Percentiles rank a stretch among this genome's conserved stretches.
Evolutionary conservation across 2,113 vertebrate genomes (phyloP).

Genomic region (Tupaia tana): DNA sequence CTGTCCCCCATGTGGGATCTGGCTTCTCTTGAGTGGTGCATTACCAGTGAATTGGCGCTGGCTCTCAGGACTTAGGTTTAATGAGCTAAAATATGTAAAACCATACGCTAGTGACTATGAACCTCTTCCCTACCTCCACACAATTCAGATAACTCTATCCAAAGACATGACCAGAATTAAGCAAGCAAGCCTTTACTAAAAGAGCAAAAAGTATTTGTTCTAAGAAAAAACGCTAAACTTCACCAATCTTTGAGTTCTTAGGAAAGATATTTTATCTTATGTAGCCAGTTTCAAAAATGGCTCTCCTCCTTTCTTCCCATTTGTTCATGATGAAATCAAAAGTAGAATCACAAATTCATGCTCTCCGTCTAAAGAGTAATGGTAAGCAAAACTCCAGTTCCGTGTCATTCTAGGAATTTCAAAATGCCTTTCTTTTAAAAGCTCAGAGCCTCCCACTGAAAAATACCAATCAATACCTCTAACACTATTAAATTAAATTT

Average conservation of each 20-base stretch:
- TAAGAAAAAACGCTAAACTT: conserved; percentile 10
- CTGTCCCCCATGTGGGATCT: too few relatives aligned
- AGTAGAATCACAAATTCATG: neutral
- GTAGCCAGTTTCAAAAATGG: conserved; percentile 24
- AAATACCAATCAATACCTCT: neutral
- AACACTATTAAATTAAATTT: neutral
- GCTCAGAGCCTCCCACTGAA: neutral
- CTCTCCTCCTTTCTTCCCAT: conserved; percentile 25
- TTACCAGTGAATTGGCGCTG: too few relatives aligned
- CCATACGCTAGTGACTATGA: neutral
- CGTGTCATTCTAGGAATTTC: neutral
- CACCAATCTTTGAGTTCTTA: neutral
- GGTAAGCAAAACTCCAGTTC: neutral
- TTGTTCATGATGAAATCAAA: conserved; percentile 49
- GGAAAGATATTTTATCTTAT: neutral
- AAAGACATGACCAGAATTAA: conserved; percentile 32
- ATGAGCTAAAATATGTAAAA: neutral
- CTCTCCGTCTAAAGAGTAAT: neutral
- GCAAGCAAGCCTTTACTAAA: neutral
- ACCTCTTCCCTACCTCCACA: neutral
- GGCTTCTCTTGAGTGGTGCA: too few relatives aligned
- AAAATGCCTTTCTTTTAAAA: neutral
- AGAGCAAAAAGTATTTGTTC: neutral
- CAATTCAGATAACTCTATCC: neutral
- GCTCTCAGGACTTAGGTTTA: neutral